Conservation (phyloP, 53 echinoderm and acorn worm species). For the Henricia sp. region DNA sequence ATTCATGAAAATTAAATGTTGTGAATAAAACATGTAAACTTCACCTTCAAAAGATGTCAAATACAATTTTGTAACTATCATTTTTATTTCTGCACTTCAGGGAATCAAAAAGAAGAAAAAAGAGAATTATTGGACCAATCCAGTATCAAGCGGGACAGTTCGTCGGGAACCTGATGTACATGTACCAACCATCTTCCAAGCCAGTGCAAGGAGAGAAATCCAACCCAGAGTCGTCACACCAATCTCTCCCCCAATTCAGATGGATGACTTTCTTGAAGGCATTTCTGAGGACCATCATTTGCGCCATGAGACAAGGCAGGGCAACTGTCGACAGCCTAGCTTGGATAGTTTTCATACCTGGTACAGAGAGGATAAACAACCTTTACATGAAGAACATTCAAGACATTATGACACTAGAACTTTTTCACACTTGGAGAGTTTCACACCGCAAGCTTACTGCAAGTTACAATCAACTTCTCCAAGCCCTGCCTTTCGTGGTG, state of each 20-base stretch:
- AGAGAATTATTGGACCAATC: constrained; percentile 73
- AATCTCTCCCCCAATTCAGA: not conserved
- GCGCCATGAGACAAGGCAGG: not conserved
- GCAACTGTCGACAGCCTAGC: not conserved
- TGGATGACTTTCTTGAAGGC: not conserved
- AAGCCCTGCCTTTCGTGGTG: no score
- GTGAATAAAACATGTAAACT: no score
- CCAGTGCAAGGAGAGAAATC: constrained; percentile 44
- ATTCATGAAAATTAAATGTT: no score
- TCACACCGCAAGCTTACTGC: no score
- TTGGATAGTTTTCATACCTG: not conserved
- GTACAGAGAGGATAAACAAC: not conserved
- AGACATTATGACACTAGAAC: no score
- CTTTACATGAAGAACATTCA: no score
- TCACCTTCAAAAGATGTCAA: not conserved
- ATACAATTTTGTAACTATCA: not conserved
- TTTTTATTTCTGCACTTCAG: no score
- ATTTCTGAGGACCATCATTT: not conserved
- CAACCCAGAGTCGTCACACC: not conserved
- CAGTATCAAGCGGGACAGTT: constrained; percentile 79
- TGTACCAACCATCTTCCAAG: constrained; percentile 51
- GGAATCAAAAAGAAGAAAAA: constrained; percentile 36
- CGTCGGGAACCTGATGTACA: constrained; percentile 36
- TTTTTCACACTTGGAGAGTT: no score
- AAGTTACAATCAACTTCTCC: no score